phyloP scores from a whole-genome alignment of 2,888 invertebrate species.

The Campoletis raptor region DNA sequence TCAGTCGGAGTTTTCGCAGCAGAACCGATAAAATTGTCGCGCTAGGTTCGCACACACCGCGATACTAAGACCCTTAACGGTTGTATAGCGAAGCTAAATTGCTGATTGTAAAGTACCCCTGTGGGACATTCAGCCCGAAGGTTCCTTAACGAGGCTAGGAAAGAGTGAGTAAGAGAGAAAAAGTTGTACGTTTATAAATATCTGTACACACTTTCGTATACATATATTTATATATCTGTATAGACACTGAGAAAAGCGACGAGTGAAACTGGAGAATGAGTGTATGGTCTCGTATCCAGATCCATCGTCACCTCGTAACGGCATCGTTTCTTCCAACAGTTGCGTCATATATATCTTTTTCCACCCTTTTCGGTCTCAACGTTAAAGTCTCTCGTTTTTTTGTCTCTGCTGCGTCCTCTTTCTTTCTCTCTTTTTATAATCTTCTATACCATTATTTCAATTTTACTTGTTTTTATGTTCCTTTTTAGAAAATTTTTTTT shows the following conservation, averaged over 20 bases:
- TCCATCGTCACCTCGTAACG: slow-evolving; percentile 65
- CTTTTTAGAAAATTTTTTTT: neutral
- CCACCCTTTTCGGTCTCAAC: slow-evolving; percentile 1
- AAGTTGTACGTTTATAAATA: slow-evolving; percentile 3
- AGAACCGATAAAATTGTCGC: slow-evolving; percentile 63
- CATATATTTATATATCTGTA: slow-evolving; percentile 10
- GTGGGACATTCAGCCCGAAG: slow-evolving; percentile 40
- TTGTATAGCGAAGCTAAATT: slow-evolving; percentile 62
- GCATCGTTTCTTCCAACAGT: slow-evolving; percentile 31
- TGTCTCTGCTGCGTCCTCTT: slow-evolving; percentile 15
- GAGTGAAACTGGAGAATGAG: slow-evolving; percentile 59
- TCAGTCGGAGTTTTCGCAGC: slow-evolving; percentile 33
- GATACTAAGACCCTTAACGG: slow-evolving; percentile 63
- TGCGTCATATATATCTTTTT: slow-evolving; percentile 5
- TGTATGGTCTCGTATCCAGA: slow-evolving; percentile 56
- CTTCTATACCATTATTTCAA: neutral
- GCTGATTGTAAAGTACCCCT: slow-evolving; percentile 67
- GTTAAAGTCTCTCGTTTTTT: neutral
- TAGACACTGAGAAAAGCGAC: slow-evolving; percentile 7
- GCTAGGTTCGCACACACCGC: slow-evolving; percentile 42
- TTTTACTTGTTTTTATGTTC: neutral
- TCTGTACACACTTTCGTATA: neutral
- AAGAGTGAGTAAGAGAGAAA: slow-evolving; percentile 21
- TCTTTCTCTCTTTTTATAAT: neutral
- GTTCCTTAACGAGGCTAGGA: slow-evolving; percentile 61